Evolutionary conservation across 2,113 vertebrate species (phyloP), one percentile per base, ranked within the genome.

Genomic region (Esox niger): DNA sequence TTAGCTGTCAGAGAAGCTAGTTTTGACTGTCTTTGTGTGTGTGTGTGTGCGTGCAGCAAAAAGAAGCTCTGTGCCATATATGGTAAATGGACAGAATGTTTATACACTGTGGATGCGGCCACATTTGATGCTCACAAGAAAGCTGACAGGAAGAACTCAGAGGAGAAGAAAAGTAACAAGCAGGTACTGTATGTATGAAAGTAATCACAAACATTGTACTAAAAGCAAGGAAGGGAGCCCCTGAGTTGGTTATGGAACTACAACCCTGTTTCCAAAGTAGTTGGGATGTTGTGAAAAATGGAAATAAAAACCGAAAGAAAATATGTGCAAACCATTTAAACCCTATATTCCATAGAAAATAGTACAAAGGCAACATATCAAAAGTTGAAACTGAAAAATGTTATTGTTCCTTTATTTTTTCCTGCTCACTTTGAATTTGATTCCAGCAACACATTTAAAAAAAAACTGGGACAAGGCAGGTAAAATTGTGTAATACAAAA

Each of bases 71-170:
- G 94, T 77, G 93, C 95, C 0, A 91, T 99, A 23, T 99, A 99
- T 15, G 97, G 97, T 63, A 99, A 98, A 79, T 99, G 97, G 97
- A 98, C 97, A 0, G 97, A 99, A 76, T 97, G 95, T 73, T 84
- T 99, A 23, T 99, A 96, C 84, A 93, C 92, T 1, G 91, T 95
- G 10, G 94, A 98, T 78, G 84, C 92, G 0, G 87, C 88, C 26
- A 80, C 88, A 0, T 98, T 95, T 0, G 97, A 98, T 0, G 86
- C 94, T 71, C 92, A 95, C 89, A 97, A 95, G 82, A 99, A 98
- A 79, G 89, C 90, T 0, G 95, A 98, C 81, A 95, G 92, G 88
- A 98, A 94, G 82, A 94, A 79, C 59, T 60, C 90, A 0, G 96
- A 98, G 26, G 97, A 98, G 55, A 98, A 95, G 87, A 98, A 95